Evolutionary conservation across 1,140 invertebrate genomes (phyloP).

Genomic region (Drosophila nannoptera): DNA sequence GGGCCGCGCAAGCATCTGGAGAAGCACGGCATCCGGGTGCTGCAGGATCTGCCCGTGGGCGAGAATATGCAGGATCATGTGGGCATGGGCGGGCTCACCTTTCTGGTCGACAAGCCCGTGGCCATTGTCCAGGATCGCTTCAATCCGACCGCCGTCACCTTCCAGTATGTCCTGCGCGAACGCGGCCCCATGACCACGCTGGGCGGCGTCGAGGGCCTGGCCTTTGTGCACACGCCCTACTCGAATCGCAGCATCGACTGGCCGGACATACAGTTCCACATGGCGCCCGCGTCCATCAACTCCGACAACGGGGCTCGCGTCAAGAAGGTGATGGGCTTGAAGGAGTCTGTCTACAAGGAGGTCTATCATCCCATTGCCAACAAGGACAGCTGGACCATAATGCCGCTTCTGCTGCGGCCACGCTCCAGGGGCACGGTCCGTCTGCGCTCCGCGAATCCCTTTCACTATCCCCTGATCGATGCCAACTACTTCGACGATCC

Average conservation of each 20-base stretch:
- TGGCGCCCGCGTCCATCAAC: slow-evolving; percentile 91
- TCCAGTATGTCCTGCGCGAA: slow-evolving; percentile 88
- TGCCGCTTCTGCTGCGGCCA: slow-evolving; percentile 89
- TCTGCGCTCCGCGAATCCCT: slow-evolving; percentile 88
- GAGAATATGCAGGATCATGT: slow-evolving; percentile 91
- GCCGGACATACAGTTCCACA: slow-evolving; percentile 92
- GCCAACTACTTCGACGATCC: slow-evolving; percentile 92
- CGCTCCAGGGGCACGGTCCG: slow-evolving; percentile 88
- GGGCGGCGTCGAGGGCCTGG: slow-evolving; percentile 91
- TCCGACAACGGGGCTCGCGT: slow-evolving; percentile 88
- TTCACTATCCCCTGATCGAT: slow-evolving; percentile 90
- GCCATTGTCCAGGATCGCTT: slow-evolving; percentile 87
- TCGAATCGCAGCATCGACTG: slow-evolving; percentile 86
- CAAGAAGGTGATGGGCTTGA: slow-evolving; percentile 88
- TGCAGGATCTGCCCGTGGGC: slow-evolving; percentile 87
- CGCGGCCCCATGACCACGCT: slow-evolving; percentile 91
- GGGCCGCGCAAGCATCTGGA: slow-evolving; percentile 88
- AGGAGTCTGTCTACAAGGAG: slow-evolving; percentile 88
- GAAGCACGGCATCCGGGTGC: slow-evolving; percentile 84
- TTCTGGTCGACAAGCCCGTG: slow-evolving; percentile 87
- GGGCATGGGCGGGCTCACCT: slow-evolving; percentile 89
- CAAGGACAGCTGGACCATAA: slow-evolving; percentile 89
- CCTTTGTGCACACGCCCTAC: slow-evolving; percentile 90
- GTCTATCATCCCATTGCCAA: slow-evolving; percentile 88
- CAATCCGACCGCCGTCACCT: slow-evolving; percentile 86